These are phyloP conservation scores for Osmoderma eremita DNA, from an alignment of 2,888 invertebrate species.

Conservation along the genomic window DNA sequence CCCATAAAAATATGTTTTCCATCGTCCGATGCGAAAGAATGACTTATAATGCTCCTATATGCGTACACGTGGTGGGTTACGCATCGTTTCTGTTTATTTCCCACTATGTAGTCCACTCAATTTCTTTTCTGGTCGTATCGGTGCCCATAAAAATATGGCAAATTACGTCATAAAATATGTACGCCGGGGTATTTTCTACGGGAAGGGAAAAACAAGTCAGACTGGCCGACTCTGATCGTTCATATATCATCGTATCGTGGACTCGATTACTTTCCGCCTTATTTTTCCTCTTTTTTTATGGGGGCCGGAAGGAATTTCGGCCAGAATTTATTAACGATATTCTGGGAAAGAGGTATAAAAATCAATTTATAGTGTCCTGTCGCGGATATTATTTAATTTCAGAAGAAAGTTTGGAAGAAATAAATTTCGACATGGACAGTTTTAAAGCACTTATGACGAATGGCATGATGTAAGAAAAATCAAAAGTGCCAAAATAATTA, in stretches of 20 bases:
- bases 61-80: not conserved
- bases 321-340: conserved; percentile 29
- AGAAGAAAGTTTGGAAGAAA: conserved; percentile 1
- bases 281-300: conserved; percentile 17
- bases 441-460: too few relatives aligned
- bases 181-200: conserved; percentile 9
- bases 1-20: conserved; percentile 30
- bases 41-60: conserved; percentile 13
- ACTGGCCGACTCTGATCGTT: conserved; percentile 30
- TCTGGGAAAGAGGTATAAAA: conserved; percentile 16
- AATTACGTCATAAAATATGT: conserved; percentile 32
- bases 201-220: conserved; percentile 17
- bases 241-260: conserved; percentile 32
- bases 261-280: conserved; percentile 24
- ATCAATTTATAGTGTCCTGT: conserved; percentile 16
- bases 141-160: conserved; percentile 31
- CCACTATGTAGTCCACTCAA: not conserved
- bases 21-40: not conserved
- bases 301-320: not conserved
- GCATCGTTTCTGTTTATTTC: conserved; percentile 15
- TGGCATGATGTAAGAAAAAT: too few relatives aligned
- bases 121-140: not conserved
- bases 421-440: not conserved
- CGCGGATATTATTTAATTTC: not conserved
- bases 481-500: too few relatives aligned